Base-by-base conservation (phyloP, 2,797 vertebrate species). In the Rhinogobio ventralis region DNA sequence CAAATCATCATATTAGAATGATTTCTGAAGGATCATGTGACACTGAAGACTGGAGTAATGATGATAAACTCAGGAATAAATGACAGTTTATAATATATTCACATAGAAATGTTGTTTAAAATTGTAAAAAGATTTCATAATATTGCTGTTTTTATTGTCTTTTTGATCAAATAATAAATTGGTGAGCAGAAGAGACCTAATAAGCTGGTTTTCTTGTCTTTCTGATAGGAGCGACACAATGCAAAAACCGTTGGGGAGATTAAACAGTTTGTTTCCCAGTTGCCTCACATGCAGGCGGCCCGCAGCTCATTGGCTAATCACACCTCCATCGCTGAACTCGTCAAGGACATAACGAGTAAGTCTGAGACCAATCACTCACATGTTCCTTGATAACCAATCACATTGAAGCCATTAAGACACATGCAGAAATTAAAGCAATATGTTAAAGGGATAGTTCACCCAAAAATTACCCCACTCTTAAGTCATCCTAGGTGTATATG, bases 211-310 rank as follows among this genome's bases (percentile, higher is more conserved):
- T 81, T 83, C 62, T 81, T 88, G 93, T 78, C 2, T 77, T 53
- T 79, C 0, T 62, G 90, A 55, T 90, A 99, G 98, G 98, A 98
- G 68, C 95, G 98, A 42, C 98, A 99, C 90, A 98, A 98, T 0
- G 98, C 98, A 0, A 99, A 98, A 93, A 99, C 98, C 0, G 98
- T 99, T 5, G 98, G 98, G 1, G 98, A 99, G 92, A 99, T 99
- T 77, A 99, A 99, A 93, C 98, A 99, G 93, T 99, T 99, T 89
- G 98, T 99, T 42, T 99, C 98, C 0, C 98, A 99, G 95, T 42
- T 99, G 89, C 98, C 98, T 3, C 98, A 99, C 92, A 99, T 99
- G 98, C 98, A 99, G 91, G 98, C 98, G 0, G 98, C 97, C 0
- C 93, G 97, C 20, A 97, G 96, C 88, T 99, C 98, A 0, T 94